Evolutionary conservation across 2,797 vertebrate species (phyloP).

Genomic region (Nannoperca australis): DNA sequence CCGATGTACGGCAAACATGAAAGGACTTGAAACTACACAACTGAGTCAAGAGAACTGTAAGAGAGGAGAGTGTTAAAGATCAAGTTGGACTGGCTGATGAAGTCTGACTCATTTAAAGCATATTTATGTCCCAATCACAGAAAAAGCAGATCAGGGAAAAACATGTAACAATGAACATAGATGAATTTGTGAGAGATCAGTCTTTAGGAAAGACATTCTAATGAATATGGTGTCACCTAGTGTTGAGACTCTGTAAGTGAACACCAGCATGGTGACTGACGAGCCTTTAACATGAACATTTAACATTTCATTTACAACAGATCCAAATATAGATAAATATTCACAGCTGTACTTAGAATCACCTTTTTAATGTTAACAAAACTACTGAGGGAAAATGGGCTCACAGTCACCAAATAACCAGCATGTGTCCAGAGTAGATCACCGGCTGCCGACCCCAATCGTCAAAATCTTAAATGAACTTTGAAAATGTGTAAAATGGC

Average conservation of each 20-base stretch:
- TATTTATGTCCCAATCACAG: conserved; percentile 10
- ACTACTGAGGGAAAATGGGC: not conserved
- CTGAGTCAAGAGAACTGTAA: not conserved
- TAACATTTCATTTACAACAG: not conserved
- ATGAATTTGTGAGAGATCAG: not conserved
- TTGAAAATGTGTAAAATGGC: not conserved
- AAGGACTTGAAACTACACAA: conserved; percentile 12
- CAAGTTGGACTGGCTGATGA: conserved; percentile 14
- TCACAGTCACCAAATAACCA: not conserved
- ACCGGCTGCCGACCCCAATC: not conserved
- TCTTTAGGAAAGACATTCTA: not conserved
- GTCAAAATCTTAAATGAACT: not conserved
- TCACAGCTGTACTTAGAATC: not conserved
- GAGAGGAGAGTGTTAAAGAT: conserved; percentile 4
- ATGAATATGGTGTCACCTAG: conserved; percentile 68
- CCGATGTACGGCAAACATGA: not conserved
- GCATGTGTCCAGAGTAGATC: not conserved
- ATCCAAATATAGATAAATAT: not conserved
- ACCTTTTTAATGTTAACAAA: not conserved
- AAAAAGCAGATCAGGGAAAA: conserved; percentile 15
- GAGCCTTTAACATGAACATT: not conserved
- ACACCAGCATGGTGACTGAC: not conserved
- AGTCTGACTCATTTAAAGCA: conserved; percentile 30
- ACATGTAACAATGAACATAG: not conserved
- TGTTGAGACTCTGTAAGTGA: conserved; percentile 59